Percentiles rank a stretch among this genome's conserved stretches.
Evolutionary conservation across 2,888 invertebrate species (phyloP).

Genomic region (Chymomyza fuscimana): DNA sequence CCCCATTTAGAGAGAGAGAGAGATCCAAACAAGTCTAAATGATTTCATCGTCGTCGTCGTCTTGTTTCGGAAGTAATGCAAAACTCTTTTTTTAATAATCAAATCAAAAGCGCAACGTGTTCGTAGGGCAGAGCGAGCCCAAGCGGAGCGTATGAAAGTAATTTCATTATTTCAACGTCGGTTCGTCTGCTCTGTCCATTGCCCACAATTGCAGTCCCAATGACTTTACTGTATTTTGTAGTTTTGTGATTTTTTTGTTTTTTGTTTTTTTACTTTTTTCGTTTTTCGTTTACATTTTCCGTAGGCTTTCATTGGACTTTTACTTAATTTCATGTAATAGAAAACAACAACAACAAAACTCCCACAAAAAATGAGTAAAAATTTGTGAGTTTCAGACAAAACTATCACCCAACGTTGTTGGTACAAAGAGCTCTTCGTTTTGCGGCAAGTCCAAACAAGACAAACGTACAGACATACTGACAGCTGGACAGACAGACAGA

Average conservation of each 20-base stretch:
- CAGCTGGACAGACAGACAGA: not conserved
- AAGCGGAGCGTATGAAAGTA: conserved; percentile 57
- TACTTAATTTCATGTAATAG: conserved; percentile 66
- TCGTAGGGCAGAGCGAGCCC: not conserved
- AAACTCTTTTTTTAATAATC: conserved; percentile 68
- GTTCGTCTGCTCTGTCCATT: conserved; percentile 37
- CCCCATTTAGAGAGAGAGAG: not conserved
- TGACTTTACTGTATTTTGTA: conserved; percentile 12
- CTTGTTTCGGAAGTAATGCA: conserved; percentile 66
- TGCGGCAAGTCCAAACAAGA: not conserved
- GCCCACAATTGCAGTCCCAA: not conserved
- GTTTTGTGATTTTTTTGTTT: conserved; percentile 24
- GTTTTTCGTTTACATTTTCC: not conserved
- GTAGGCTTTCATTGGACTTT: conserved; percentile 47
- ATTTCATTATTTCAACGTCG: conserved; percentile 47
- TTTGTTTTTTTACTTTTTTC: not conserved
- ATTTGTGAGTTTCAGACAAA: conserved; percentile 24
- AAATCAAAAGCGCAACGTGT: conserved; percentile 61
- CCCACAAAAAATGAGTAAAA: conserved; percentile 18
- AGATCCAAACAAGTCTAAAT: conserved; percentile 1
- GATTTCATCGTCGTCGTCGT: conserved; percentile 5
- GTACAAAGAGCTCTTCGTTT: not conserved
- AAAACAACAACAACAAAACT: conserved; percentile 40
- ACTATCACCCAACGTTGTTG: conserved; percentile 43
- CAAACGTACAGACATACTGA: not conserved